Evolutionary conservation across 2,888 invertebrate species (phyloP), one percentile per base, ranked within the genome.

Genomic region (Lithophane semibrunnea): DNA sequence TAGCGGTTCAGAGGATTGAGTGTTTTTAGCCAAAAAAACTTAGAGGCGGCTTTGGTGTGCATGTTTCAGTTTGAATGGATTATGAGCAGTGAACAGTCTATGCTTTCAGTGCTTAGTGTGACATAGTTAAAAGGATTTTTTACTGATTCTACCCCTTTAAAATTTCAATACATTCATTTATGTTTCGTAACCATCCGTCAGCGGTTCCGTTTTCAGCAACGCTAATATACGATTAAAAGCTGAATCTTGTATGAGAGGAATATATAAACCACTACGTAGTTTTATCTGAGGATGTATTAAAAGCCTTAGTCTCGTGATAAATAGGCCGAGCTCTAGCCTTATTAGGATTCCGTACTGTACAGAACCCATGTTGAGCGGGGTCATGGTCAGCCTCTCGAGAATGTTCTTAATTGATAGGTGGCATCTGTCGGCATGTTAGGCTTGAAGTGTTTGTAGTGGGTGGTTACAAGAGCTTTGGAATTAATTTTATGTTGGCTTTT

Each of bases 261-360:
- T 79, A 73, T 65, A 69, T 75, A 64, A 85, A 60, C 63, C 49
- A 37, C 52, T 61, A 47, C 71, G 72, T 58, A 69, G 65, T 74
- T 75, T 66, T 68, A 77, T 82, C 47, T 69, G 69, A 65, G 65
- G 84, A 88, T 80, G 79, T 78, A 80, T 83, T 80, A 85, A 88
- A 88, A 88, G 82, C 70, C 68, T 77, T 75, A 73, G 86, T 61
- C 61, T 77, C 63, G 81, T 88, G 86, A 89, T 88, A 89, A 88
- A 88, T 89, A 86, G 84, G 65, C 58, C n/a, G 66, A 73, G 70
- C 68, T 80, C 64, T n/a, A 73, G 80, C 80, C 88, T 90, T 82
- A 88, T 89, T 88, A 86, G 79, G 84, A 88, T 90, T 88, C 88
- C 73, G 85, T 66, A 73, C 83, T 65, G 66, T 73, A 18, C 70